Percentiles rank a stretch among this genome's conserved stretches.
Evolutionary conservation across 2,113 vertebrate genomes (phyloP).

Genomic region (Syngnathus scovelli): DNA sequence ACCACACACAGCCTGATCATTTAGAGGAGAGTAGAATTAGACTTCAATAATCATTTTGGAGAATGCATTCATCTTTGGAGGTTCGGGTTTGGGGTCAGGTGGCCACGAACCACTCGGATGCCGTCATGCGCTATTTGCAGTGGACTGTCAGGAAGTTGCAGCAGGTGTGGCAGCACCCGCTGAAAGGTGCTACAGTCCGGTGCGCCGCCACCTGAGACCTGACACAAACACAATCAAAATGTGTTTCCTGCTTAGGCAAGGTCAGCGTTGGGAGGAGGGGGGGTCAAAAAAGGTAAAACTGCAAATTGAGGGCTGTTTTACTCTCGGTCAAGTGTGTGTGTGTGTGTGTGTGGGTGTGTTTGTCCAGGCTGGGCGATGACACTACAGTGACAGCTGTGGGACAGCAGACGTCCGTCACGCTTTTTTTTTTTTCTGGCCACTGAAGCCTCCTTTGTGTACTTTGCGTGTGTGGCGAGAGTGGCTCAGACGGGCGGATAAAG

Average conservation of each 20-base stretch:
- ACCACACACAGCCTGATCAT: conserved; percentile 20
- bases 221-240: not conserved
- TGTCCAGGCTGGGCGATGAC: not conserved
- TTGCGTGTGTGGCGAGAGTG: not conserved
- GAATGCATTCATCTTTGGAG: not conserved
- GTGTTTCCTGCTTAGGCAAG: conserved; percentile 26
- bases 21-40: conserved; percentile 13
- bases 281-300: conserved; percentile 12
- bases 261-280: conserved; percentile 20
- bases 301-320: not conserved
- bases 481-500: not conserved
- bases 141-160: conserved; percentile 48
- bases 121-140: conserved; percentile 61
- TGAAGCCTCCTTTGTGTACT: conserved; percentile 1
- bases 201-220: not conserved
- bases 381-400: conserved; percentile 43
- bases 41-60: not conserved
- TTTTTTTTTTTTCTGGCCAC: conserved; percentile 7
- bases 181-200: conserved; percentile 41
- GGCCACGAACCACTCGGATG: conserved; percentile 31
- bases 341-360: not conserved
- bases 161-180: conserved; percentile 49
- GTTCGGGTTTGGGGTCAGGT: conserved; percentile 34
- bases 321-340: not conserved
- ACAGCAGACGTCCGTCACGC: conserved; percentile 11